Evolutionary conservation across 1,140 invertebrate species (phyloP).

Genomic region (Carposina sasakii): DNA sequence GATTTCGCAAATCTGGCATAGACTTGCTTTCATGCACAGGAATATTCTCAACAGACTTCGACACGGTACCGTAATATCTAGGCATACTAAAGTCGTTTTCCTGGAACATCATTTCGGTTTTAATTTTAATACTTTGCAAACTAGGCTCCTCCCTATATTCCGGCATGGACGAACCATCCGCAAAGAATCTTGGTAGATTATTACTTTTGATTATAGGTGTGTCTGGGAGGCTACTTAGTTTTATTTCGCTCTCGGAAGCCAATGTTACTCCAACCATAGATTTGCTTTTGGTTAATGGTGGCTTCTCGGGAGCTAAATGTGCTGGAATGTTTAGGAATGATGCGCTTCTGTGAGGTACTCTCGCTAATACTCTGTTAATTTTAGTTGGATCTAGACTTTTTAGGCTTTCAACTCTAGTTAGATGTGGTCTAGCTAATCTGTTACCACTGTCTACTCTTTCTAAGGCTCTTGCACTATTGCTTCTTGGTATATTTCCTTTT

Average conservation of each 20-base stretch:
- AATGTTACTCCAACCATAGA: slow-evolving; percentile 53
- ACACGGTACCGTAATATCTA: slow-evolving; percentile 53
- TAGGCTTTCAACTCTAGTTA: slow-evolving; percentile 62
- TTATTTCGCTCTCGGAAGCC: slow-evolving; percentile 43
- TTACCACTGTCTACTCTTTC: slow-evolving; percentile 49
- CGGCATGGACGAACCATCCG: slow-evolving; percentile 52
- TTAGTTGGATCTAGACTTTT: slow-evolving; percentile 62
- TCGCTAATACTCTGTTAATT: slow-evolving; percentile 59
- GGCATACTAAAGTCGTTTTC: slow-evolving; percentile 69
- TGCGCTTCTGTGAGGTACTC: slow-evolving; percentile 66
- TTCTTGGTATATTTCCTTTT: slow-evolving; percentile 36
- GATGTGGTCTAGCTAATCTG: slow-evolving; percentile 36
- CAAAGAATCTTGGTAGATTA: slow-evolving; percentile 68
- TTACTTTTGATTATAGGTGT: slow-evolving; percentile 67
- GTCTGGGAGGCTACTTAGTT: slow-evolving; percentile 60
- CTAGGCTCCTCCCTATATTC: slow-evolving; percentile 65
- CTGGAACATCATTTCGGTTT: slow-evolving; percentile 52
- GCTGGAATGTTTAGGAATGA: slow-evolving; percentile 67
- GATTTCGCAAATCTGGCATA: slow-evolving; percentile 66
- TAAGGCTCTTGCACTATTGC: slow-evolving; percentile 50
- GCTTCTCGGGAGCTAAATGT: slow-evolving; percentile 54
- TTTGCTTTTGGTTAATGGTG: slow-evolving; percentile 56
- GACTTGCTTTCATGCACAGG: slow-evolving; percentile 65
- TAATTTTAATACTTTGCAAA: slow-evolving; percentile 60
- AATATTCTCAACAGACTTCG: slow-evolving; percentile 31